Percentiles rank a stretch among this genome's conserved stretches.
Evolutionary conservation across 2,797 vertebrate species (phyloP).

Genomic region (Gallinago nigripennis): DNA sequence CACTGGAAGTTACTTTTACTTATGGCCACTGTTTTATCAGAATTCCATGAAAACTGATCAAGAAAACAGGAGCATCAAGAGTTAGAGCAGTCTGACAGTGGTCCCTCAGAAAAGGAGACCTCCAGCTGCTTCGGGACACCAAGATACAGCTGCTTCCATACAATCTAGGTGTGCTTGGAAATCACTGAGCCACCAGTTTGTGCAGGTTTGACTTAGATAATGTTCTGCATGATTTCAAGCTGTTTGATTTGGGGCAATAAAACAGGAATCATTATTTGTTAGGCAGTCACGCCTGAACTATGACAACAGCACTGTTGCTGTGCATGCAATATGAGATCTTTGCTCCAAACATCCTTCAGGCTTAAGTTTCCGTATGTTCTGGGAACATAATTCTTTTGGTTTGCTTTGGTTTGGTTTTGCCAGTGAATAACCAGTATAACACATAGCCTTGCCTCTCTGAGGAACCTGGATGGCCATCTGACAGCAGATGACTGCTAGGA

Average conservation of each 20-base stretch:
- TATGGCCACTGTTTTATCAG: neutral
- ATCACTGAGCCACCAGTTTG: neutral
- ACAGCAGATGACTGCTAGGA: neutral
- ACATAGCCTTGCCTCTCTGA: neutral
- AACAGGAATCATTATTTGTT: neutral
- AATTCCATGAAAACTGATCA: neutral
- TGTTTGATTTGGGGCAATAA: neutral
- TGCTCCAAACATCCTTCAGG: neutral
- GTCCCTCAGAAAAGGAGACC: neutral
- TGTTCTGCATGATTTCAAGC: neutral
- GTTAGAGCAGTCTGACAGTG: neutral
- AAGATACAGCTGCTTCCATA: neutral
- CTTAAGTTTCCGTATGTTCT: neutral
- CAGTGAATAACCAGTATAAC: neutral
- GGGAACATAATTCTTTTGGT: neutral
- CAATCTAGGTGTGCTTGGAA: neutral
- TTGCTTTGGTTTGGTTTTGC: neutral
- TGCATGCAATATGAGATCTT: neutral
- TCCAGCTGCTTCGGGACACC: neutral
- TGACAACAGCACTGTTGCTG: neutral
- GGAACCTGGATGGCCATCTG: neutral
- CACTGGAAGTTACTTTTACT: neutral
- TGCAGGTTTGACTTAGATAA: neutral
- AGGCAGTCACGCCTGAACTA: rapidly evolving
- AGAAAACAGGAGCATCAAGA: neutral